Conservation (phyloP, 2,113 vertebrate genomes). For the Uropsilus gracilis region DNA sequence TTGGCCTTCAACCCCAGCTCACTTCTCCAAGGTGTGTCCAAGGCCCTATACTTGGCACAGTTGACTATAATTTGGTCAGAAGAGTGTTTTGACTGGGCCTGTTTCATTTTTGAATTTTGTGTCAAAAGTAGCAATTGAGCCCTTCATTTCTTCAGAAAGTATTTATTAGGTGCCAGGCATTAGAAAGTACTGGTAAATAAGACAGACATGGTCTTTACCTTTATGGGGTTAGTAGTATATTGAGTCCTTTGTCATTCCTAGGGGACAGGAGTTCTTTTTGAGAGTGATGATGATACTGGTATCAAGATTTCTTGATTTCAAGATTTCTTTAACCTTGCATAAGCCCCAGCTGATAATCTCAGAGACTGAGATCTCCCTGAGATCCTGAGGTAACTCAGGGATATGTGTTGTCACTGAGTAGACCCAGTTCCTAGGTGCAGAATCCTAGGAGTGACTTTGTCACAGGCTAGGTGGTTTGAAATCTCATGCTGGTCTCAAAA, state of each 20-base stretch:
- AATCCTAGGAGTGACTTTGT: not conserved
- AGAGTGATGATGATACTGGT: slow-evolving; percentile 7
- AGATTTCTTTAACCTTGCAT: too few species aligned
- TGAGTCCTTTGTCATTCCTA: slow-evolving; percentile 37
- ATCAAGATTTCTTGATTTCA: not conserved
- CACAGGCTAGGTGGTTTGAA: not conserved
- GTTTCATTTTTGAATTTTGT: slow-evolving; percentile 42
- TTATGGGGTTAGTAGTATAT: not conserved
- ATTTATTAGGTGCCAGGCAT: not conserved
- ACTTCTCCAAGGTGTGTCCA: not conserved
- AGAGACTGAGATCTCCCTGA: not conserved
- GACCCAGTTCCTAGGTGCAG: too few species aligned
- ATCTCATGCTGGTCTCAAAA: slow-evolving; percentile 13
- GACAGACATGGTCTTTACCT: not conserved
- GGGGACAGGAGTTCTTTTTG: slow-evolving; percentile 21
- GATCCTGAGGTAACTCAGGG: not conserved
- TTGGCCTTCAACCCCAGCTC: not conserved
- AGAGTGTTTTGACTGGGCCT: slow-evolving; percentile 41
- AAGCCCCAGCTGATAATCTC: too few species aligned
- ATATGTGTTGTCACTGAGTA: too few species aligned
- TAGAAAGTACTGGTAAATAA: not conserved
- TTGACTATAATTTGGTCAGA: slow-evolving; percentile 31
- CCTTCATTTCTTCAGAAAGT: not conserved
- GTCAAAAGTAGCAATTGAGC: slow-evolving; percentile 51
- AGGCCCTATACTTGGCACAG: not conserved